phyloP scores from a whole-genome alignment of 2,888 invertebrate genomes.

The Rhodophaea formosa region DNA sequence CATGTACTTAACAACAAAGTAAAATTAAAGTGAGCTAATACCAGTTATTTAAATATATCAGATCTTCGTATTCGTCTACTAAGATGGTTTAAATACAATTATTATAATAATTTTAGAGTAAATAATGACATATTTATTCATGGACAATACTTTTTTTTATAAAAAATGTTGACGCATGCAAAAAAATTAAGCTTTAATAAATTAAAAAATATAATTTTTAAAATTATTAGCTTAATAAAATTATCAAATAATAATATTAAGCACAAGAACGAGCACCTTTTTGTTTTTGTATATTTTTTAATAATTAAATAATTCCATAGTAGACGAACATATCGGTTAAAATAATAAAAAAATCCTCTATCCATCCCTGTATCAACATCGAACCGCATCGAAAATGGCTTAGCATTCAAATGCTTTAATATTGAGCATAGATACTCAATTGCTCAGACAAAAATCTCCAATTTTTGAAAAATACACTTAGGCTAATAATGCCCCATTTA shows the following conservation, averaged over 20 bases:
- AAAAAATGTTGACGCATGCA: not conserved
- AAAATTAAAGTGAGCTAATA: slow-evolving; percentile 3
- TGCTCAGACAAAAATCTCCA: not conserved
- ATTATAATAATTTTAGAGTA: not conserved
- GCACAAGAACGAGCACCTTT: slow-evolving; percentile 12
- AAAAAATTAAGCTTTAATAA: not conserved
- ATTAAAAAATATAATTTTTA: not conserved
- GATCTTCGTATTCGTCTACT: slow-evolving; percentile 12
- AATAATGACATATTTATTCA: no score
- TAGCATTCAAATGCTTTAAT: slow-evolving; percentile 10
- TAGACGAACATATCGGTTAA: slow-evolving; percentile 13
- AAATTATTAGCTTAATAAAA: not conserved
- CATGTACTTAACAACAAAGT: not conserved
- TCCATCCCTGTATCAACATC: slow-evolving; percentile 19
- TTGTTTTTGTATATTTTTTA: not conserved
- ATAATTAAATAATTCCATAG: slow-evolving; percentile 1
- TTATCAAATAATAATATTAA: slow-evolving; percentile 3
- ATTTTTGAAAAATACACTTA: not conserved
- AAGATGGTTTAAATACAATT: not conserved
- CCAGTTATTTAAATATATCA: slow-evolving; percentile 2
- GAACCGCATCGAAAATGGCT: slow-evolving; percentile 14
- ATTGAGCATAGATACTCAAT: slow-evolving; percentile 2
- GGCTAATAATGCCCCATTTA: not conserved
- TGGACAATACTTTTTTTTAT: no score
- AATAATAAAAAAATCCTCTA: slow-evolving; percentile 2